A percentile compares a stretch with the other conserved stretches of the same genome.
These are phyloP conservation scores for Pemphigus obesinymphae DNA, from an alignment of 1,140 invertebrate genomes.

Conservation along the genomic window DNA sequence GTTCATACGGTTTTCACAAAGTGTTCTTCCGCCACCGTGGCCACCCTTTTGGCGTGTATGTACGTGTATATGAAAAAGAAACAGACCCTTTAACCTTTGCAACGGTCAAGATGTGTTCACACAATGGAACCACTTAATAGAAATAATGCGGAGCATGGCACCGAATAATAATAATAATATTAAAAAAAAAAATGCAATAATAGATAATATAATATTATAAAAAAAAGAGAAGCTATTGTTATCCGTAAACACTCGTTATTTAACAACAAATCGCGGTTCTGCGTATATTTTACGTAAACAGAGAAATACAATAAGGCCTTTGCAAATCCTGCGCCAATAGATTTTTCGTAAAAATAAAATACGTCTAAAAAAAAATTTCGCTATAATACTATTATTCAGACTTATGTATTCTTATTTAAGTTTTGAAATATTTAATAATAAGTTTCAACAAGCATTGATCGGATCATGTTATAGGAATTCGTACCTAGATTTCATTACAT, in stretches of 20 bases:
- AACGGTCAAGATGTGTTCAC: slow-evolving; percentile 42
- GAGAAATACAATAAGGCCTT: too few relatives aligned
- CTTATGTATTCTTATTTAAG: too few relatives aligned
- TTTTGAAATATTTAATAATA: too few relatives aligned
- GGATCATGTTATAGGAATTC: too few relatives aligned
- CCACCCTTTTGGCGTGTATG: slow-evolving; percentile 1
- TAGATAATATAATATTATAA: not conserved
- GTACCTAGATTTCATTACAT: too few relatives aligned
- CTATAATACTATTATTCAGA: too few relatives aligned
- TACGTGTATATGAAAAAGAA: slow-evolving; percentile 15
- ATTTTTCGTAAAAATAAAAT: too few relatives aligned
- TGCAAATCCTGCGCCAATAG: too few relatives aligned
- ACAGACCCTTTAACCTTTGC: slow-evolving; percentile 40
- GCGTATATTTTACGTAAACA: not conserved
- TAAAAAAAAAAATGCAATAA: slow-evolving; percentile 4
- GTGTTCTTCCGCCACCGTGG: not conserved
- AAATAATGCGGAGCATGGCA: slow-evolving; percentile 36
- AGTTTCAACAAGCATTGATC: too few relatives aligned
- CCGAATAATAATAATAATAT: slow-evolving; percentile 25
- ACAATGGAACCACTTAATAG: slow-evolving; percentile 41
- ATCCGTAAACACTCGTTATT: slow-evolving; percentile 26
- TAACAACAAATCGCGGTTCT: slow-evolving; percentile 14
- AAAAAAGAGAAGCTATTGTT: slow-evolving; percentile 12
- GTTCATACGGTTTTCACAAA: not conserved
- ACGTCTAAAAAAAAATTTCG: too few relatives aligned